Base-by-base conservation (phyloP, 2,113 vertebrate species). In the Alligator sinensis region DNA sequence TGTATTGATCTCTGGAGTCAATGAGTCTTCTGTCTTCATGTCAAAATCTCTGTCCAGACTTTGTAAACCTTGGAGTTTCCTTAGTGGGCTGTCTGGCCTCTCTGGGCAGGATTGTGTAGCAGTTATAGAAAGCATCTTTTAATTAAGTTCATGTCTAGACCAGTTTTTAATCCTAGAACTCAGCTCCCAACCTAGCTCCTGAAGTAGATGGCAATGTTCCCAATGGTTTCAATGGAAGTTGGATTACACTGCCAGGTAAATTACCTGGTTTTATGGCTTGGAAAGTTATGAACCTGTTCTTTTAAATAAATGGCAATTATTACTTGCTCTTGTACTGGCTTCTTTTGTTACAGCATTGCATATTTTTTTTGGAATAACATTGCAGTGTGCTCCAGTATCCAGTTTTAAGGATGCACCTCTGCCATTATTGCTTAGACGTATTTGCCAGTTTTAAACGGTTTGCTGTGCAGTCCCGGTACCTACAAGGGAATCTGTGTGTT, bases 261-360 rank as follows among this genome's bases (percentile, higher is more conserved):
- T 92, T 95, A 91, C 70, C 82, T 96, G 70, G 84, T 84, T 78
- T 15, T 74, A n/a, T 63, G 72, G 54, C 1, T 94, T 82, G 90
- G 91, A 93, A 82, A 77, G 89, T 86, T 77, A 77, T 54, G 90
- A 80, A 76, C 91, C 2, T 82, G 66, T 25, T 75, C 74, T 58
- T 63, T 83, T 81, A 95, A 96, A 90, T 72, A 92, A 77, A 77
- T 93, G 12, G 15, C 92, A 89, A 95, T 84, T 93, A 82, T 87
- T 86, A 66, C 59, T 94, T 90, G 18, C 24, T 11, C 82, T 94
- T 92, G 72, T 92, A 82, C 77, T 66, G 66, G 6, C 63, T 90
- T 86, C 24, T 70, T 15, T 81, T 63, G 14, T 6, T 78, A 60
- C 11, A 25, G 60, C 34, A 72, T 17, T 79, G 63, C 81, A 34